These are phyloP conservation scores for Halocaridina rubra DNA, from an alignment of 2,888 invertebrate genomes.

Conservation along the genomic window DNA sequence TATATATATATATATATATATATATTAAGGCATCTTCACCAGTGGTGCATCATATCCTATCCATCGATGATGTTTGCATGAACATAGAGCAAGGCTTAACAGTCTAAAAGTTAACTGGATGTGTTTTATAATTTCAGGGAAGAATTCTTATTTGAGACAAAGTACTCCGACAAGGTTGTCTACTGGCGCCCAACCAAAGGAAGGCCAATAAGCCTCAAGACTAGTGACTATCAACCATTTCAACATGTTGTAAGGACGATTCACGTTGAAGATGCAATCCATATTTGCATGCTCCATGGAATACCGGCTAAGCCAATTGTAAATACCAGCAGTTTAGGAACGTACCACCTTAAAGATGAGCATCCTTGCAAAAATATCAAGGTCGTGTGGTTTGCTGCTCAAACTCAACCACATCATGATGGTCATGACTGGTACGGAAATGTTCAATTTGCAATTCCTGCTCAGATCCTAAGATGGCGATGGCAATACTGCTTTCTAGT, in stretches of 20 bases:
- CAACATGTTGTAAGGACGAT: slow-evolving; percentile 27
- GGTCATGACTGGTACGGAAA: slow-evolving; percentile 44
- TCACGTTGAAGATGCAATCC: slow-evolving; percentile 21
- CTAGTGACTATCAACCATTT: background rate
- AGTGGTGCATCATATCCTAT: no score
- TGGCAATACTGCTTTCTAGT: slow-evolving; percentile 29
- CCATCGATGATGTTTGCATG: no score
- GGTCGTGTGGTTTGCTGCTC: slow-evolving; percentile 32
- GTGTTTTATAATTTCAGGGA: no score
- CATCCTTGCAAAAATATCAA: background rate
- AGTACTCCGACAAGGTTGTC: background rate
- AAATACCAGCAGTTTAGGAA: background rate
- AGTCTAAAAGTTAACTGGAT: no score
- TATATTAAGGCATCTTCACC: no score
- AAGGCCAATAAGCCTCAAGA: background rate
- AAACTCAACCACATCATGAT: background rate
- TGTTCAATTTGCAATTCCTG: slow-evolving; percentile 10
- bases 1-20: slow-evolving; percentile 18
- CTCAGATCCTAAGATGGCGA: background rate
- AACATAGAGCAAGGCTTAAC: no score
- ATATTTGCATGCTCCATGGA: background rate
- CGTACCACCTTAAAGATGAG: background rate
- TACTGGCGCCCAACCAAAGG: slow-evolving; percentile 23
- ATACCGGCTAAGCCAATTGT: background rate
- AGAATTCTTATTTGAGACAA: background rate